Base-by-base conservation (phyloP, 1,140 invertebrate genomes). In the Aradophagus sp. region DNA sequence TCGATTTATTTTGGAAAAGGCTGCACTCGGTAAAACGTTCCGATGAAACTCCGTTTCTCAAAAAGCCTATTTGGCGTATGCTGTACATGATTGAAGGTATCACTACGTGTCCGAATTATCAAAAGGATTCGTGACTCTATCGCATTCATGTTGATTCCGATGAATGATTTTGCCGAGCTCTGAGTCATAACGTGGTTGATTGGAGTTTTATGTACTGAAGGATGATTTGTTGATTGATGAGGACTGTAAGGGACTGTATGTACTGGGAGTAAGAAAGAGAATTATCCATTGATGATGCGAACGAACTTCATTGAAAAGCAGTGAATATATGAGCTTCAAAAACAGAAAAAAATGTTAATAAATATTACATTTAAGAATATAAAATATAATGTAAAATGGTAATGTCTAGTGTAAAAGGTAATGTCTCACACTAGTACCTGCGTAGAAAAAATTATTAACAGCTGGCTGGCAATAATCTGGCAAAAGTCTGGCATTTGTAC, bases 171-270 rank as follows among this genome's bases (percentile, higher is more conserved):
- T 26, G 34, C 32, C 52, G 52, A 53, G 67, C 67, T 63, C 58
- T 44, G 67, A 70, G 67, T 70, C 67, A 70, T 70, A 63, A 70
- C 67, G 53, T 50, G 67, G 59, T 63, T 59, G 67, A 70, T 70
- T 59, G 59, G 39, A 70, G 58, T 63, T 70, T 63, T 63, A 70
- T 63, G 53, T 59, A 53, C 39, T 53, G 32, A 20, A 58, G 67
- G 59, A 53, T 52, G 45, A 65, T 65, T 63, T 59, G 67, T 65
- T 70, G 67, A 70, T 63, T 70, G 59, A 70, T 70, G 58, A 63
- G 67, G 65, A 70, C 56, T 58, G 45, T 29, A n/a, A n/a, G n/a
- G n/a, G n/a, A n/a, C n/a, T 56, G 39, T 70, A 59, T 58, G 67
- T 58, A 14, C 39, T 41, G 27, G 4, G 55, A 70, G 67, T 59